Evolutionary conservation across 2,888 invertebrate genomes (phyloP).

Genomic region (Agonopterix arenella): DNA sequence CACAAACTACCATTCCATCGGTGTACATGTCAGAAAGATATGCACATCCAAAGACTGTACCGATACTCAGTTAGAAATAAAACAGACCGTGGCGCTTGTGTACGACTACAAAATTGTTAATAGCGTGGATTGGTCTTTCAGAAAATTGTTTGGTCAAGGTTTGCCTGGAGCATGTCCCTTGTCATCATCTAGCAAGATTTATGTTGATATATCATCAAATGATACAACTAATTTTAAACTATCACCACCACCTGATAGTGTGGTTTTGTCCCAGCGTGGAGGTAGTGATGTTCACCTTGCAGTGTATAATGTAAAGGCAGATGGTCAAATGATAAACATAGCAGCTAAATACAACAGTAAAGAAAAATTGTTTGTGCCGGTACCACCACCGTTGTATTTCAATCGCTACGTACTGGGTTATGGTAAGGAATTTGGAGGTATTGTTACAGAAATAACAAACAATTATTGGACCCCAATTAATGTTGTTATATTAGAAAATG

Average conservation of each 20-base stretch:
- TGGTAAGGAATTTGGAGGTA: constrained; percentile 94
- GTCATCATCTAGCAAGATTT: constrained; percentile 86
- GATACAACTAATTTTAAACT: constrained; percentile 79
- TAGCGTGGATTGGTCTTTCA: constrained; percentile 89
- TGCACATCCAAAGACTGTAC: constrained; percentile 80
- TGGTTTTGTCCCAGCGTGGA: constrained; percentile 80
- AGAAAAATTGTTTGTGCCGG: constrained; percentile 66
- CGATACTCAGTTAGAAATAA: constrained; percentile 84
- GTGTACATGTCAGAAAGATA: constrained; percentile 88
- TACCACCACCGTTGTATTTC: constrained; percentile 83
- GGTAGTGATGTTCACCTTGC: constrained; percentile 82
- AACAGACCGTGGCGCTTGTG: constrained; percentile 90
- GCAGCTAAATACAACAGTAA: constrained; percentile 75
- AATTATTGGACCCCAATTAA: constrained; percentile 85
- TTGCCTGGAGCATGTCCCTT: constrained; percentile 89
- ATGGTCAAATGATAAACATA: constrained; percentile 81
- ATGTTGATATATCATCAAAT: constrained; percentile 85
- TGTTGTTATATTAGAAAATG: constrained; percentile 90
- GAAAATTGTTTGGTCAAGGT: constrained; percentile 91
- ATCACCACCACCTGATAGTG: constrained; percentile 77
- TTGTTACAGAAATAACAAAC: constrained; percentile 90
- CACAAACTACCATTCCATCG: constrained; percentile 94
- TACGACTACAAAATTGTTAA: constrained; percentile 86
- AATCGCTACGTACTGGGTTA: constrained; percentile 91
- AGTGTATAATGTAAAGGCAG: constrained; percentile 80